phyloP scores from a whole-genome alignment of 2,113 vertebrate species.

The Thermophis baileyi region DNA sequence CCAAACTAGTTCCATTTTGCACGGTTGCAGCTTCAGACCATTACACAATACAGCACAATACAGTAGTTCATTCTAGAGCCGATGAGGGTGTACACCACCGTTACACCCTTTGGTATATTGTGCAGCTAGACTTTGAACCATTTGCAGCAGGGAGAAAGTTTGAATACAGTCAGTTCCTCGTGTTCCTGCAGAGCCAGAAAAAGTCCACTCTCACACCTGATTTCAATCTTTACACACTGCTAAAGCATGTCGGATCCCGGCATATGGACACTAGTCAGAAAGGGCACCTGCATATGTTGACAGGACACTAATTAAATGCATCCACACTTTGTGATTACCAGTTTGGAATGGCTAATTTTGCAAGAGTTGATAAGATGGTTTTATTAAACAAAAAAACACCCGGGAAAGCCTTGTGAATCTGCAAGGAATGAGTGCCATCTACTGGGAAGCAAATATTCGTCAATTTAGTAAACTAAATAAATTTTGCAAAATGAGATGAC shows the following conservation, averaged over 20 bases:
- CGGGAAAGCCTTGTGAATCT: neutral
- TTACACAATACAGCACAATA: neutral
- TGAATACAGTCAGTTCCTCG: neutral
- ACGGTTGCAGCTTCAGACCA: neutral
- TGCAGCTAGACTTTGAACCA: neutral
- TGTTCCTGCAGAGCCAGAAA: neutral
- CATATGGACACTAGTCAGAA: conserved; percentile 11
- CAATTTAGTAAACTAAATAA: neutral
- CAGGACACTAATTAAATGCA: conserved; percentile 51
- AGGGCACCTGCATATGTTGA: conserved; percentile 21
- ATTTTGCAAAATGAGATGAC: neutral
- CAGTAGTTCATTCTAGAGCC: neutral
- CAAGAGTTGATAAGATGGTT: conserved; percentile 5
- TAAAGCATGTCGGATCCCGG: neutral
- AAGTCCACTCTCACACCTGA: neutral
- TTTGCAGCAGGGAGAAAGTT: neutral
- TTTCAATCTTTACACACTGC: neutral
- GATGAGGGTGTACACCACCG: neutral
- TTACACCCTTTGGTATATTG: neutral
- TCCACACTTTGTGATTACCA: conserved; percentile 28
- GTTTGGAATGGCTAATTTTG: conserved; percentile 33
- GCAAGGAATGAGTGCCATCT: conserved; percentile 52
- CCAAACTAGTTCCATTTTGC: neutral
- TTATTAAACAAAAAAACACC: neutral
- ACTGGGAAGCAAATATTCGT: neutral